Percentiles rank a stretch among this genome's conserved stretches.
These are phyloP conservation scores for Megathymus violae DNA, from an alignment of 1,140 invertebrate genomes.

Conservation along the genomic window DNA sequence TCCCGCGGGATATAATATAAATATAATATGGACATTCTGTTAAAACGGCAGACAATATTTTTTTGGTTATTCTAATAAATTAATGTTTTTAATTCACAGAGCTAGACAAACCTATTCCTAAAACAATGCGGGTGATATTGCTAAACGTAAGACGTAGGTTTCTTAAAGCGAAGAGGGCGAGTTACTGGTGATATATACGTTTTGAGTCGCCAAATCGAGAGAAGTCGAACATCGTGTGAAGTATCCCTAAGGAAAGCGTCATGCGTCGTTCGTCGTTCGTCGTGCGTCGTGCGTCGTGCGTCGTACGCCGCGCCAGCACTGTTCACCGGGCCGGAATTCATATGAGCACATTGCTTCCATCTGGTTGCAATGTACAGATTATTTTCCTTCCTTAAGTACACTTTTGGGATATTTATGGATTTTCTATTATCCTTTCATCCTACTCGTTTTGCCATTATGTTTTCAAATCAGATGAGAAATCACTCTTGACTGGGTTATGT, in stretches of 20 bases:
- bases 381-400: slow-evolving; percentile 7
- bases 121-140: too few relatives aligned
- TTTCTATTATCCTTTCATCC: not conserved
- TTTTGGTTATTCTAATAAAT: too few relatives aligned
- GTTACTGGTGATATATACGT: not conserved
- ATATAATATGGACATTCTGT: too few relatives aligned
- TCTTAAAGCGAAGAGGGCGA: too few relatives aligned
- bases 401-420: not conserved
- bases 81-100: too few relatives aligned
- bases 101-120: too few relatives aligned
- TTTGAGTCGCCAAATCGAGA: not conserved
- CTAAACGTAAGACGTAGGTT: too few relatives aligned
- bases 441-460: too few relatives aligned
- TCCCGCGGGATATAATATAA: too few relatives aligned
- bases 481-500: too few relatives aligned
- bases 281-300: slow-evolving; percentile 11
- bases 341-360: slow-evolving; percentile 17
- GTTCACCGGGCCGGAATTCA: slow-evolving; percentile 7
- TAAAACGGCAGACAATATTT: too few relatives aligned
- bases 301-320: slow-evolving; percentile 3
- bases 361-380: slow-evolving; percentile 10
- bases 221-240: not conserved
- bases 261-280: not conserved
- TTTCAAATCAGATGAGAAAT: too few relatives aligned
- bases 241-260: not conserved